Evolutionary conservation across 1,140 invertebrate species (phyloP), one percentile per base, ranked within the genome.

Genomic region (Listronotus oregonensis): DNA sequence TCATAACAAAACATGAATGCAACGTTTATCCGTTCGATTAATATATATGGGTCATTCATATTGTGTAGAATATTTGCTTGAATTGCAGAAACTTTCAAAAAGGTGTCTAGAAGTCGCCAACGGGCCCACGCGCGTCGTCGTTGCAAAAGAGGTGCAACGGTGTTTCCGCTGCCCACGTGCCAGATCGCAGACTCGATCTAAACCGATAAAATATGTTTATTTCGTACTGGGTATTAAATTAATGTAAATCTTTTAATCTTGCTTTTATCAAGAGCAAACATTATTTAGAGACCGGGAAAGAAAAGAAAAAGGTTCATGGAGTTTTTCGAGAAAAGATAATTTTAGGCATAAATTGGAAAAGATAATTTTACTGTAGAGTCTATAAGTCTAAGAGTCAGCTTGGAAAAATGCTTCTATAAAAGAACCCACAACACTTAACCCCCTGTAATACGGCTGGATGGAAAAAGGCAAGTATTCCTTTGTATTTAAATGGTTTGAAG

Each of bases 91-190:
- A 56, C 14, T n/a, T n/a, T n/a, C n/a, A n/a, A n/a, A n/a, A n/a
- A n/a, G n/a, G 50, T 52, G 27, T 17, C 27, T 52, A 52, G 50
- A 52, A 34, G 50, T 52, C 50, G 50, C 27, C 21, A 60, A 34
- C 12, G 37, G 9, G 18, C 51, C 60, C 43, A 46, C 60, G 37
- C 60, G 12, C 9, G 40, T 17, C 39, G 34, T 46, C 21, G 21
- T n/a, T 17, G 42, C 21, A 55, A 63, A 31, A 52, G 40, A 64
- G 27, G 44, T 57, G 52, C 62, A 46, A 54, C 62, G 46, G 57
- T 32, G 47, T 58, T 64, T 64, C 62, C 62, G 62, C 62, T 64
- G 54, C 62, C 62, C 52, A 64, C 62, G 50, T 32, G 50, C 50
- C 50, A 52, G 21, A 52, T 27, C 32, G 5, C 32, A 9, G 32